Percentiles rank a stretch among this genome's conserved stretches.
Evolutionary conservation across 2,888 invertebrate species (phyloP).

Genomic region (Rapana venosa): DNA sequence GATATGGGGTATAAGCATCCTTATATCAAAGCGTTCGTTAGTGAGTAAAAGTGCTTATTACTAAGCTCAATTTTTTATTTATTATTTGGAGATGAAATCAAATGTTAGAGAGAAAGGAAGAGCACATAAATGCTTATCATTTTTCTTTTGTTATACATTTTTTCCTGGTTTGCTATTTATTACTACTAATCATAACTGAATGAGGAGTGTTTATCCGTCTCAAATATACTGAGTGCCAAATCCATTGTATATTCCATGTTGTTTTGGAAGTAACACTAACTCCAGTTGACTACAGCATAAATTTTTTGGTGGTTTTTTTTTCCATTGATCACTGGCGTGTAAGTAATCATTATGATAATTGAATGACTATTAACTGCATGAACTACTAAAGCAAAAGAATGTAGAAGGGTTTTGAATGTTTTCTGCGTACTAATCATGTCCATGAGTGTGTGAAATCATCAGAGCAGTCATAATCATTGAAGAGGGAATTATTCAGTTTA

Average conservation of each 20-base stretch:
- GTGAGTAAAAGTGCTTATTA: too few relatives aligned
- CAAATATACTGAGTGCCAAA: constrained; percentile 17
- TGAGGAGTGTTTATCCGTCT: constrained; percentile 1
- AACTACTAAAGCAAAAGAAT: too few relatives aligned
- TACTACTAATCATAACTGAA: neutral
- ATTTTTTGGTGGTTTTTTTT: neutral
- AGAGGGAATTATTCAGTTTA: too few relatives aligned
- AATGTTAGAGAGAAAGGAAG: neutral
- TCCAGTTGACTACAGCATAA: neutral
- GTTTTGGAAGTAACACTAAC: neutral
- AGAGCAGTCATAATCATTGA: too few relatives aligned
- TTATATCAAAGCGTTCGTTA: too few relatives aligned
- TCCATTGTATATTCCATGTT: neutral
- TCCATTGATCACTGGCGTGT: too few relatives aligned
- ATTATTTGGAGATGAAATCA: neutral
- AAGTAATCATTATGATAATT: too few relatives aligned
- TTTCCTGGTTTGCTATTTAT: neutral
- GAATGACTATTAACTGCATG: too few relatives aligned
- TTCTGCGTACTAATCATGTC: too few relatives aligned
- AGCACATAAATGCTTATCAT: neutral
- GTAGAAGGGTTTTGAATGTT: too few relatives aligned
- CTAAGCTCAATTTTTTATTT: neutral
- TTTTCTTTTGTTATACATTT: neutral
- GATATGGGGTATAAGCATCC: too few relatives aligned
- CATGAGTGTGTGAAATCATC: too few relatives aligned